Evolutionary conservation across 2,888 invertebrate genomes (phyloP).

Genomic region (Cheilosia impressa): DNA sequence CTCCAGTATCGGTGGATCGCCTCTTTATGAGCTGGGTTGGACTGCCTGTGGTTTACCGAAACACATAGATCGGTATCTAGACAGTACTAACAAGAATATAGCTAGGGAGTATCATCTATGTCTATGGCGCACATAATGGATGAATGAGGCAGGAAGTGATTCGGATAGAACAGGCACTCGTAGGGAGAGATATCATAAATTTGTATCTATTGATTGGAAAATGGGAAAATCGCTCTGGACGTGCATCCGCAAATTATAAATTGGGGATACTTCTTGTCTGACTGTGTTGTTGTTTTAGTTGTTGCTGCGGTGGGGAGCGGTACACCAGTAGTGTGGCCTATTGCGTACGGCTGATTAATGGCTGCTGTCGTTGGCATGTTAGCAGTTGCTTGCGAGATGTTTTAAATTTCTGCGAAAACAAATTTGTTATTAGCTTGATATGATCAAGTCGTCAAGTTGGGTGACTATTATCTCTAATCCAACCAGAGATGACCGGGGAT

Average conservation of each 20-base stretch:
- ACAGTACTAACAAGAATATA: slow-evolving; percentile 26
- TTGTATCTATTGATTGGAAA: slow-evolving; percentile 72
- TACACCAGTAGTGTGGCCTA: slow-evolving; percentile 6
- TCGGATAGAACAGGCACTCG: slow-evolving; percentile 54
- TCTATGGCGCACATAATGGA: slow-evolving; percentile 29
- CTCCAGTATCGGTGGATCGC: slow-evolving; percentile 38
- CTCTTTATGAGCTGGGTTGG: slow-evolving; percentile 14
- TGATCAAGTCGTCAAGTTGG: too few species aligned
- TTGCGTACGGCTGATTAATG: slow-evolving; percentile 33
- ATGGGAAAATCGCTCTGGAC: slow-evolving; percentile 71
- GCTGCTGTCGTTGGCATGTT: neutral
- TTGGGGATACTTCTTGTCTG: slow-evolving; percentile 35
- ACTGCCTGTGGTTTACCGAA: slow-evolving; percentile 63
- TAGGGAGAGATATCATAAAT: slow-evolving; percentile 56
- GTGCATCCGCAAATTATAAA: slow-evolving; percentile 62
- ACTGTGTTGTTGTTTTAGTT: neutral
- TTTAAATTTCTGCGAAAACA: neutral
- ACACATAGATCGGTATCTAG: slow-evolving; percentile 57
- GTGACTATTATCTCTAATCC: too few species aligned
- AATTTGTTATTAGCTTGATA: neutral
- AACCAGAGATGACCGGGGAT: too few species aligned
- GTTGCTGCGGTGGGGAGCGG: neutral
- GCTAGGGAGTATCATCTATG: slow-evolving; percentile 36
- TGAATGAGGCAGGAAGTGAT: slow-evolving; percentile 64
- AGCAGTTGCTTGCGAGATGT: slow-evolving; percentile 7